Conservation (phyloP, 2,113 vertebrate species). For the Thalassoma bifasciatum region DNA sequence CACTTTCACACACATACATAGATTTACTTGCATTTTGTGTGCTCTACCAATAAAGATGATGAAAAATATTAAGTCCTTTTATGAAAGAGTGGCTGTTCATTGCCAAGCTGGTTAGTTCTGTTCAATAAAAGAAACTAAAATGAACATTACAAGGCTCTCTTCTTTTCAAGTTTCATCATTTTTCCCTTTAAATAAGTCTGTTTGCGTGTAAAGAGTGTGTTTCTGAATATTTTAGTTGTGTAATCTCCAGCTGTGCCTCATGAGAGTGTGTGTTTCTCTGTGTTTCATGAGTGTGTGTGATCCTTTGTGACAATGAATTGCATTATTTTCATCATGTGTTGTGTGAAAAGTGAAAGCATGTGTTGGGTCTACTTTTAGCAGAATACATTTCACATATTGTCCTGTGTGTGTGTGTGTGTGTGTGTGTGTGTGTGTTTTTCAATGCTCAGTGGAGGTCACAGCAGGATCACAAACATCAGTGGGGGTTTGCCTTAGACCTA, state of each 20-base stretch:
- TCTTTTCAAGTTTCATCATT: constrained; percentile 18
- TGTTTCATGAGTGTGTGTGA: neutral
- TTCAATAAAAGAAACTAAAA: neutral
- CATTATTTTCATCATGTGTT: neutral
- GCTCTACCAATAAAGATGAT: neutral
- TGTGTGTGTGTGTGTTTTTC: neutral
- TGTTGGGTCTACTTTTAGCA: neutral
- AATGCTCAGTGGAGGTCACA: neutral
- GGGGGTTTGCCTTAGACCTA: neutral
- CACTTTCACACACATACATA: neutral
- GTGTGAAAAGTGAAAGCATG: neutral
- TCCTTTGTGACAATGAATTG: neutral
- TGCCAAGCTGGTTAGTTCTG: too few species aligned
- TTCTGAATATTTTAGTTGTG: neutral
- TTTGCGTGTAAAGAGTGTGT: neutral
- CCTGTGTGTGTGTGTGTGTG: neutral
- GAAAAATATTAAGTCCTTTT: neutral
- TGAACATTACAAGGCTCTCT: neutral
- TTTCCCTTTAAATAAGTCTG: neutral
- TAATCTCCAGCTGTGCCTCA: neutral
- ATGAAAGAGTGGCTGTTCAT: too few species aligned
- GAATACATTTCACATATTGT: neutral
- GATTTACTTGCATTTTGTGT: neutral
- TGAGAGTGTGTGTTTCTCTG: neutral
- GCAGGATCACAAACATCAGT: neutral